Evolutionary conservation across 2,888 invertebrate genomes (phyloP), one percentile per base, ranked within the genome.

Genomic region (Microplitis manilae): DNA sequence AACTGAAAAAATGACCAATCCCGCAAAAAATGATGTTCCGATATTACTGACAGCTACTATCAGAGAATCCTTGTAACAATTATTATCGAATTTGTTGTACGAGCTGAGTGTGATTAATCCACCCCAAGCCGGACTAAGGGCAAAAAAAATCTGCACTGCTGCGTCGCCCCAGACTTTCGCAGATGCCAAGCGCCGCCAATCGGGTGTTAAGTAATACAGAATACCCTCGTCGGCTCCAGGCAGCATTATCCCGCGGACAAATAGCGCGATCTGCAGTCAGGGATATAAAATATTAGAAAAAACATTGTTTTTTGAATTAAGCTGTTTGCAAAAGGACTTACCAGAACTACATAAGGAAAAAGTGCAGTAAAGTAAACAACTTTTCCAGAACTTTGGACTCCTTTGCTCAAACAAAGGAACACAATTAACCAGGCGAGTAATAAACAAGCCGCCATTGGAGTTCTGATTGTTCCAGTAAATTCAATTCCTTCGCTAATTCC

Each of bases 71-170:
- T 93, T 93, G 90, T 95, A 95, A 85, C 95, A 94, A 86, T 96
- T 95, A 89, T 96, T 96, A 77, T 94, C 92, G 88, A 96, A 96
- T 86, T 94, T 94, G 90, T 96, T 96, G 89, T 96, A 96, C 17
- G 95, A 95, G 71, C 96, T 94, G 75, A 97, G 92, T 0, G 96
- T 96, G 74, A 96, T 96, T 13, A 96, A 92, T 61, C 96, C 96
- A 72, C 96, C 96, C 94, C 96, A 96, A 73, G 96, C 95, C 4
- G 95, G 95, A 84, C 96, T 95, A 38, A 96, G 90, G 0, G 96
- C 96, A 88, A 96, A 97, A 90, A 97, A 96, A 86, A 96, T 96
- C 90, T 96, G 96, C 30, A 96, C 95, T 0, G 95, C 95, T 0
- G 96, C 95, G 87, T 96, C 95, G 68, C 95, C 95, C 95, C 95